Base-by-base conservation (phyloP, 2,113 vertebrate genomes). In the Hypanus sabinus region DNA sequence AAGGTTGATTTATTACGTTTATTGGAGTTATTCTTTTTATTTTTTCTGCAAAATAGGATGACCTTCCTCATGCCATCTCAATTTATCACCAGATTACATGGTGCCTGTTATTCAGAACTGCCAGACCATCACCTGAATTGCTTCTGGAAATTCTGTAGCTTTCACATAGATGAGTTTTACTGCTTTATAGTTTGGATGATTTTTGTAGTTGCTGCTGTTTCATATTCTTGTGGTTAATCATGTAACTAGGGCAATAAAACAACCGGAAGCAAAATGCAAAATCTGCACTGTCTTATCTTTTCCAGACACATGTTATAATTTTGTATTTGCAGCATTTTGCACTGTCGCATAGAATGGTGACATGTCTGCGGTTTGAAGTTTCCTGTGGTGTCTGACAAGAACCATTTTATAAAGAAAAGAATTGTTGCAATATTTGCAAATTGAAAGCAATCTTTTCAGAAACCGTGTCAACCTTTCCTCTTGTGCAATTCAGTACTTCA, bases 321-420 rank as follows among this genome's bases (percentile, higher is more conserved):
- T 30, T 14, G 68, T 92, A 79, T 70, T 87, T 95, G 30, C 94
- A n/a, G 11, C 60, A 62, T 94, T 65, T 81, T 75, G 91, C 24
- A 94, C 68, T 16, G 12, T 24, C 81, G 5, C 4, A 94, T 33
- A 80, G 18, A 80, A 65, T 30, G 94, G 33, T 94, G 94, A 91
- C 33, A 27, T 0, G 0, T 94, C 94, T 94, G 94, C 88, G 91
- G 76, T 0, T 0, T 0, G 93, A 94, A 81, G 0, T 95, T 95
- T 96, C 94, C 94, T 95, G 94, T 94, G 71, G 83, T 65, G 73
- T 94, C 80, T 94, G 94, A 94, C n/a, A 79, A 94, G 76, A 30
- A 94, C 0, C 83, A 94, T 93, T 24, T 55, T 57, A 33, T 65
- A 0, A 27, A 62, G 55, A 60, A 62, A 65, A 73, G 11, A 27